phyloP scores from a whole-genome alignment of 1,140 invertebrate species.

The Melitaea cinxia region DNA sequence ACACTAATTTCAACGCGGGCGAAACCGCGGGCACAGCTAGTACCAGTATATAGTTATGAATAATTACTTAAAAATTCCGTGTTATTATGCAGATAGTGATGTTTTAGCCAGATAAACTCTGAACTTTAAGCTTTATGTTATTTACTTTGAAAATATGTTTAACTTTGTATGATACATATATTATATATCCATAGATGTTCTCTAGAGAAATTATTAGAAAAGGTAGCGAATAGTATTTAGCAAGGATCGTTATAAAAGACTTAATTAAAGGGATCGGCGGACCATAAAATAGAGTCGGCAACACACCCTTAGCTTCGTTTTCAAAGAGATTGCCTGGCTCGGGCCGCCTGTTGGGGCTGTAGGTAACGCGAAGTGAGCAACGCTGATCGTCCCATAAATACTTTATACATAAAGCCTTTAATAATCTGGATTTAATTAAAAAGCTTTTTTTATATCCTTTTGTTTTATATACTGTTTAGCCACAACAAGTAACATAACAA shows the following conservation, averaged over 20 bases:
- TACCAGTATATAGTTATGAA: too few relatives aligned
- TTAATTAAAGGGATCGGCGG: slow-evolving; percentile 71
- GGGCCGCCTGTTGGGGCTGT: slow-evolving; percentile 22
- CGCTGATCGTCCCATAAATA: slow-evolving; percentile 12
- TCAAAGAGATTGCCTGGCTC: slow-evolving; percentile 62
- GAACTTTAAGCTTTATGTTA: too few relatives aligned
- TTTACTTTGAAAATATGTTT: too few relatives aligned
- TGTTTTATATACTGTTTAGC: not conserved
- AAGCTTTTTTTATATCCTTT: not conserved
- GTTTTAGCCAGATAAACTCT: too few relatives aligned
- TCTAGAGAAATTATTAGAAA: not conserved
- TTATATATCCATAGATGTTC: too few relatives aligned
- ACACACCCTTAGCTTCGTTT: slow-evolving; percentile 57
- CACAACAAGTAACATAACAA: too few relatives aligned
- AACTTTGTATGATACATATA: too few relatives aligned
- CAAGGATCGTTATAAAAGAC: slow-evolving; percentile 46
- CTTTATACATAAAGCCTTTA: not conserved
- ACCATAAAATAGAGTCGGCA: slow-evolving; percentile 62
- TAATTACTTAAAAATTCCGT: too few relatives aligned
- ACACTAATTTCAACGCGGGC: too few relatives aligned
- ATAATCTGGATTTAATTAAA: not conserved
- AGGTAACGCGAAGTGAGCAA: slow-evolving; percentile 9
- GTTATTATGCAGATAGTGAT: too few relatives aligned
- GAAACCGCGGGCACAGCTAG: too few relatives aligned
- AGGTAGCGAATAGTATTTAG: slow-evolving; percentile 31